Base-by-base conservation (phyloP, 2,113 vertebrate species). In the Sprattus sprattus region DNA sequence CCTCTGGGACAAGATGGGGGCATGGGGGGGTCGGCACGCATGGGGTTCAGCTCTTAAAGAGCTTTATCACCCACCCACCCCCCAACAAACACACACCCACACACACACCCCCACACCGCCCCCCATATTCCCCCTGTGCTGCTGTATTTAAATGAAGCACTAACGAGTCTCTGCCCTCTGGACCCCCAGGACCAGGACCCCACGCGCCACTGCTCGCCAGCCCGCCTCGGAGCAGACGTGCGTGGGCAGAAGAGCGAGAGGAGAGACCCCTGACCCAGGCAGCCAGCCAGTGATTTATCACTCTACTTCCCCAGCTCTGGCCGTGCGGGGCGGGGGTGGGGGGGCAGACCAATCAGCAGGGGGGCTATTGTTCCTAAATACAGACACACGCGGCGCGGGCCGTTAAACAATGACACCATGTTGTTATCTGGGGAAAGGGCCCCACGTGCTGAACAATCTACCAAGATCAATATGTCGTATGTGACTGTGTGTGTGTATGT, bases 221-320 rank as follows among this genome's bases (percentile, higher is more conserved):
- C 84, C 25, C 81, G 32, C 83, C 89, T 87, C 6, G 67, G 22
- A 71, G 84, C 82, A 88, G 81, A 83, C 88, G 82, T 88, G 86
- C 82, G 82, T 88, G 83, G 87, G 86, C 86, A 1, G 1, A 82
- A 81, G 83, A 87, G 46, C 28, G 46, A 82, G 64, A 39, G 86
- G 46, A 39, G 39, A 83, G 75, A 81, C 46, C 82, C 88, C 81
- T 84, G 84, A 57, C 46, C 78, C 86, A 84, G 67, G 83, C 86
- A 89, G 85, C 86, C 90, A 86, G 87, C 75, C 81, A 89, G 93
- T 94, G 90, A 94, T 94, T 91, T 92, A 93, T 94, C 75, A 84
- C 89, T 88, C 87, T 39, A 10, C 71, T 28, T 28, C 25, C 25
- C 10, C 11, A 9, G 71, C n/a, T 28, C 71, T 32, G 28, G 10